These are phyloP conservation scores for Tanytarsus gracilentus DNA, from an alignment of 2,888 invertebrate genomes.

Conservation along the genomic window DNA sequence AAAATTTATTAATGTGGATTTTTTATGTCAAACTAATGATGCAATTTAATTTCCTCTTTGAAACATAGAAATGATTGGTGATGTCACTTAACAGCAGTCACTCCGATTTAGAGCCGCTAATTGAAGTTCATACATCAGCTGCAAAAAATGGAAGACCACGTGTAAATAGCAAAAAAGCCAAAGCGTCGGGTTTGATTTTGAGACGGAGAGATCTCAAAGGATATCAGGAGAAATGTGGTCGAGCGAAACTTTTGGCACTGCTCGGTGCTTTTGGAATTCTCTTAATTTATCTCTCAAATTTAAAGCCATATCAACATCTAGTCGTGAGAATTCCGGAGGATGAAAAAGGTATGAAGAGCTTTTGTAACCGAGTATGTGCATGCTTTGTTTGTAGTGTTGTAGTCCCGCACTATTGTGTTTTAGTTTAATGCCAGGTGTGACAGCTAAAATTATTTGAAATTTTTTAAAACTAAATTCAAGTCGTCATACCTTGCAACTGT, in stretches of 20 bases:
- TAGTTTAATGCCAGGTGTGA: no score
- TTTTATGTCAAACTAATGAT: no score
- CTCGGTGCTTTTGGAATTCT: constrained; percentile 14
- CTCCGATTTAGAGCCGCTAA: constrained; percentile 19
- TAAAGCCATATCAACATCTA: constrained; percentile 21
- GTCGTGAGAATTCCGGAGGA: constrained; percentile 19
- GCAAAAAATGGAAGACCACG: constrained; percentile 14
- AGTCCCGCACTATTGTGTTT: no score
- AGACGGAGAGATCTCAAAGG: constrained; percentile 3
- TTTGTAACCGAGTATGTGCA: background rate
- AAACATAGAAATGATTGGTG: constrained; percentile 26
- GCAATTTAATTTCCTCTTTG: background rate
- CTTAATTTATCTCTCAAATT: constrained; percentile 13
- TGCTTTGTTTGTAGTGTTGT: background rate
- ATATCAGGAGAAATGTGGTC: constrained; percentile 16
- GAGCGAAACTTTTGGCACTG: background rate
- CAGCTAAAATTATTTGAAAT: no score
- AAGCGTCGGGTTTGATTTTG: background rate
- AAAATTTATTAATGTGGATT: no score
- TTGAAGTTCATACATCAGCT: background rate
- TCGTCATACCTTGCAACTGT: no score
- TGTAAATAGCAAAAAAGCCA: constrained; percentile 9
- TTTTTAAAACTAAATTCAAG: no score
- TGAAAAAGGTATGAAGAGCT: constrained; percentile 14
- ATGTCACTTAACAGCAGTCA: constrained; percentile 11